Conservation (phyloP, 2,888 invertebrate species). For the Cerastis rubricosa region DNA sequence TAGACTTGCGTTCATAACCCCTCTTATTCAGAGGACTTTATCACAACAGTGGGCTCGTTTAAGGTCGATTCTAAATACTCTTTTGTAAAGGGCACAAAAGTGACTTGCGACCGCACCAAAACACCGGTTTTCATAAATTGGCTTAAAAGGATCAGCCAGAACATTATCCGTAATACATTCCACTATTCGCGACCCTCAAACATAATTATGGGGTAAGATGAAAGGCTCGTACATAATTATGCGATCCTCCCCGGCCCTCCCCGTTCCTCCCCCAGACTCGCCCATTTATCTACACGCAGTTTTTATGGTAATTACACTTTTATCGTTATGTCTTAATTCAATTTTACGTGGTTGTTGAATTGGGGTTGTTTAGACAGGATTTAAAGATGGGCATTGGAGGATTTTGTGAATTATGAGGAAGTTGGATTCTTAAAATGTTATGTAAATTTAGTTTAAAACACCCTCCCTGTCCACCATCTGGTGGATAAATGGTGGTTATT, state of each 20-base stretch:
- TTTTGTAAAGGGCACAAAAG: background rate
- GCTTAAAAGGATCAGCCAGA: conserved; percentile 51
- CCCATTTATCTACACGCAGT: conserved; percentile 77
- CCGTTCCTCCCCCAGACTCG: conserved; percentile 31
- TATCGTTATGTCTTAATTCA: conserved; percentile 86
- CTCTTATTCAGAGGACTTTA: background rate
- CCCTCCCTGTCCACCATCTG: too few relatives aligned
- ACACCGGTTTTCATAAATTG: conserved; percentile 49
- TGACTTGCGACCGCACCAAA: conserved; percentile 12
- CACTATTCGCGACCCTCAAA: conserved; percentile 67
- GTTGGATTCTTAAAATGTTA: background rate
- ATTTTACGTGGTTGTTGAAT: conserved; percentile 72
- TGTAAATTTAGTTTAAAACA: background rate
- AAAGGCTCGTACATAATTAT: conserved; percentile 73
- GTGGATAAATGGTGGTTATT: too few relatives aligned
- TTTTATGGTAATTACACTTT: conserved; percentile 88
- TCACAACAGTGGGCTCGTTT: background rate
- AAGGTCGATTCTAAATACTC: background rate
- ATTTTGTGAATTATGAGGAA: background rate
- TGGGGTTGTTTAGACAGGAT: conserved; percentile 56
- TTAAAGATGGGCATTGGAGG: conserved; percentile 6
- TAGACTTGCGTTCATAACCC: background rate
- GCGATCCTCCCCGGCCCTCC: conserved; percentile 64
- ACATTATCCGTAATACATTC: conserved; percentile 66
- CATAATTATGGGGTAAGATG: conserved; percentile 81